phyloP scores from a whole-genome alignment of 2,113 vertebrate species.

The Diglossa brunneiventris region DNA sequence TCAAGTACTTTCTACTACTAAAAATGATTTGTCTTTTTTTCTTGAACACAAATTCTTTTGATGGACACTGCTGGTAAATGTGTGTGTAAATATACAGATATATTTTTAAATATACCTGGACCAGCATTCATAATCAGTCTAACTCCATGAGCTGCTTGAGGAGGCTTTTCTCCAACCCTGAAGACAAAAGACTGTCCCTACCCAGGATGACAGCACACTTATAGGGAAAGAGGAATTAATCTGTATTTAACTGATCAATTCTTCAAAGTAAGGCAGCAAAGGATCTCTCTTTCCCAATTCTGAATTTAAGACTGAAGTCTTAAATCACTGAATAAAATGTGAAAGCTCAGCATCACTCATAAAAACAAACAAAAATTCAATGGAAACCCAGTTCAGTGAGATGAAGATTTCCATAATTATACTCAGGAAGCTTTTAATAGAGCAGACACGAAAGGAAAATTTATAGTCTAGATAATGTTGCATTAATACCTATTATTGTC shows the following conservation, averaged over 20 bases:
- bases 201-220: not conserved
- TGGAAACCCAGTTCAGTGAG: not conserved
- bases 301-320: not conserved
- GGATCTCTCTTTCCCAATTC: not conserved
- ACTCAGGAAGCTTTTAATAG: slow-evolving; percentile 9
- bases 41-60: not conserved
- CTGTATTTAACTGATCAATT: not conserved
- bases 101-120: not conserved
- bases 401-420: not conserved
- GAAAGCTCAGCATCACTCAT: not conserved
- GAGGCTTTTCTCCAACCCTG: not conserved
- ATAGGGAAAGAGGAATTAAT: not conserved
- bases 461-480: not conserved
- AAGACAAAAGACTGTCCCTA: not conserved
- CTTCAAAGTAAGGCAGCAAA: not conserved
- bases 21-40: not conserved
- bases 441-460: slow-evolving; percentile 4
- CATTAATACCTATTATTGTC: slow-evolving; percentile 80
- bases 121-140: not conserved
- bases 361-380: not conserved
- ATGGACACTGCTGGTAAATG: not conserved
- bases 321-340: not conserved
- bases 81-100: not conserved
- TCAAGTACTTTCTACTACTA: not conserved
- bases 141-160: not conserved